A percentile compares a stretch with the other conserved stretches of the same genome.
phyloP scores from a whole-genome alignment of 2,113 vertebrate species.

The Carassius carassius region DNA sequence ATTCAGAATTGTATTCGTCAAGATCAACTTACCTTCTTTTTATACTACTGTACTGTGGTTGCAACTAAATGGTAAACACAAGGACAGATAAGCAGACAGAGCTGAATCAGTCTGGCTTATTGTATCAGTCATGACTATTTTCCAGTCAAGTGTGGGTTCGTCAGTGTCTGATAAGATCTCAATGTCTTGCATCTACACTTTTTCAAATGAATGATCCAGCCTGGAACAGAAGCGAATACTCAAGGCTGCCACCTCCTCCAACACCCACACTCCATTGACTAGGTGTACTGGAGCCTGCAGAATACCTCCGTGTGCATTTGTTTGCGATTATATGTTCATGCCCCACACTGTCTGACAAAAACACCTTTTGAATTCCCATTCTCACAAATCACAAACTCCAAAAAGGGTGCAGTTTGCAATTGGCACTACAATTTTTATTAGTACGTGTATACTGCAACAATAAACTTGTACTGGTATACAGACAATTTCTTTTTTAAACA shows the following conservation, averaged over 20 bases:
- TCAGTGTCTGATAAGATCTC: constrained; percentile 46
- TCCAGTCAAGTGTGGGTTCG: constrained; percentile 32
- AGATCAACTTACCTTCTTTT: constrained; percentile 2
- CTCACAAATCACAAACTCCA: constrained; percentile 34
- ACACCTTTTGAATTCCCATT: neutral
- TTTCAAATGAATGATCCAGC: constrained; percentile 46
- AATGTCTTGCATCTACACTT: constrained; percentile 42
- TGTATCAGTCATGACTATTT: neutral
- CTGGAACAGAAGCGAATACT: constrained; percentile 42
- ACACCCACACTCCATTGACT: constrained; percentile 44
- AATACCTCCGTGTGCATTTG: neutral
- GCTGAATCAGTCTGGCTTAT: constrained; percentile 17
- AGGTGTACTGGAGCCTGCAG: constrained; percentile 11
- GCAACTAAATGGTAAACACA: neutral
- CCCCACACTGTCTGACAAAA: neutral
- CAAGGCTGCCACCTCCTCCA: constrained; percentile 44
- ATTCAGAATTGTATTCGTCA: neutral
- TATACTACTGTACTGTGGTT: neutral
- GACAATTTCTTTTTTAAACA: constrained; percentile 92
- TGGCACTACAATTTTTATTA: constrained; percentile 97
- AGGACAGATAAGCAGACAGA: neutral
- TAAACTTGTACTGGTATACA: constrained; percentile 98
- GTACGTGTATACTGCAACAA: constrained; percentile 96
- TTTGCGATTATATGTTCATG: neutral
- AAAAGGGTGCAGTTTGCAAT: constrained; percentile 70